phyloP scores from a whole-genome alignment of 2,888 invertebrate genomes.

The Tipula lateralis region DNA sequence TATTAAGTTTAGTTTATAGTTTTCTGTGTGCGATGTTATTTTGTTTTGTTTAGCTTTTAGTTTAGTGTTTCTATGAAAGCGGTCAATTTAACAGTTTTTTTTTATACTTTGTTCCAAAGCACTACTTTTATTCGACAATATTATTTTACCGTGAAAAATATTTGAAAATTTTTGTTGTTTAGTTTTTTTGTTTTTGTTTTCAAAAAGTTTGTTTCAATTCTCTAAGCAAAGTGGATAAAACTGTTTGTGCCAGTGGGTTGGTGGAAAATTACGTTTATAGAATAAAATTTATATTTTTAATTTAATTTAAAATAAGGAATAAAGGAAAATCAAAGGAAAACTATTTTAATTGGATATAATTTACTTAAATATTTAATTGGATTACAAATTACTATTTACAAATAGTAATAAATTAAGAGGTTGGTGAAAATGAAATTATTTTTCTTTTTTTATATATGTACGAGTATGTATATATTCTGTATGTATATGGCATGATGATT shows the following conservation, averaged over 20 bases:
- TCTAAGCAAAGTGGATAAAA: not conserved
- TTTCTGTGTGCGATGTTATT: not conserved
- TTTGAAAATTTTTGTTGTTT: not conserved
- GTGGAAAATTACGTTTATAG: not conserved
- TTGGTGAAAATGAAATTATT: not conserved
- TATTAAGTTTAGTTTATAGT: not conserved
- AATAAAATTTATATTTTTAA: not conserved
- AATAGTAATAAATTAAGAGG: not conserved
- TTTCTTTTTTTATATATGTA: not conserved
- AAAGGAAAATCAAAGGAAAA: not conserved
- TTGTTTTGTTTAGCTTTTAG: not conserved
- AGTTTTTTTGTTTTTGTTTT: not conserved
- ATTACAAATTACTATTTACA: not conserved
- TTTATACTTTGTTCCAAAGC: not conserved
- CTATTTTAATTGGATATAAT: conserved; percentile 9
- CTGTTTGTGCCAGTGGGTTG: not conserved
- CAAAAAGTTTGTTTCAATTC: no score
- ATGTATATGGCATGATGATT: not conserved
- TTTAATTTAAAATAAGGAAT: not conserved
- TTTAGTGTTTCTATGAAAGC: not conserved
- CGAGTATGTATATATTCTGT: not conserved
- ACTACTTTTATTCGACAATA: not conserved
- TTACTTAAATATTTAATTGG: not conserved
- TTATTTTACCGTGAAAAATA: not conserved
- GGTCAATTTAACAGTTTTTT: conserved; percentile 6